These are phyloP conservation scores for Cosmia pyralina DNA, from an alignment of 2,888 invertebrate species.

Conservation along the genomic window DNA sequence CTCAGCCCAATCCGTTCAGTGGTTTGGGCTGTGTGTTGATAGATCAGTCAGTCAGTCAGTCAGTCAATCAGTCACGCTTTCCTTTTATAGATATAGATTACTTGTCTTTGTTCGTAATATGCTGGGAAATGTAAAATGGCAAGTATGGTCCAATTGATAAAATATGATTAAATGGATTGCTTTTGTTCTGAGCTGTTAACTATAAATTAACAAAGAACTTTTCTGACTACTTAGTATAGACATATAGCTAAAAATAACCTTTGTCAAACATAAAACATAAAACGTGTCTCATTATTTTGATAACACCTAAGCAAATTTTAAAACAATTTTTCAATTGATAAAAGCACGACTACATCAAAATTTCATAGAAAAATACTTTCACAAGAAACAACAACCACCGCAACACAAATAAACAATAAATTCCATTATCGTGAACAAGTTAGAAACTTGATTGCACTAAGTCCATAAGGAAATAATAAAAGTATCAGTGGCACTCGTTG, in stretches of 20 bases:
- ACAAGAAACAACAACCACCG: slow-evolving; percentile 45
- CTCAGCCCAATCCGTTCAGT: no score
- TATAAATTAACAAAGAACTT: background rate
- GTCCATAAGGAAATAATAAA: slow-evolving; percentile 84
- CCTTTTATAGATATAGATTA: no score
- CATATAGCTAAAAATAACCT: background rate
- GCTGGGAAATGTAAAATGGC: background rate
- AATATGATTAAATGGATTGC: background rate
- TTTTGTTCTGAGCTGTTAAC: slow-evolving; percentile 3
- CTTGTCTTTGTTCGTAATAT: background rate
- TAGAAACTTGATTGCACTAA: slow-evolving; percentile 75
- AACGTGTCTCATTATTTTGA: background rate
- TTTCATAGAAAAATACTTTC: slow-evolving; percentile 20
- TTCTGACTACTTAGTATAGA: no score
- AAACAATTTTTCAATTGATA: background rate
- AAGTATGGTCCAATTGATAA: background rate
- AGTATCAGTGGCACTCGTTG: slow-evolving; percentile 80
- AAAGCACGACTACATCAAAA: background rate
- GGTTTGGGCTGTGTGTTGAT: no score
- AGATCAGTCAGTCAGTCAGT: no score
- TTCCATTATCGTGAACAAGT: slow-evolving; percentile 72
- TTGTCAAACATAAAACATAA: background rate
- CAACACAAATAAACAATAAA: slow-evolving; percentile 72
- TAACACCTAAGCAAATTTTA: background rate
- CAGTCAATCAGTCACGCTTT: no score